Evolutionary conservation across 1,140 invertebrate genomes (phyloP).

Genomic region (Achatina immaculata): DNA sequence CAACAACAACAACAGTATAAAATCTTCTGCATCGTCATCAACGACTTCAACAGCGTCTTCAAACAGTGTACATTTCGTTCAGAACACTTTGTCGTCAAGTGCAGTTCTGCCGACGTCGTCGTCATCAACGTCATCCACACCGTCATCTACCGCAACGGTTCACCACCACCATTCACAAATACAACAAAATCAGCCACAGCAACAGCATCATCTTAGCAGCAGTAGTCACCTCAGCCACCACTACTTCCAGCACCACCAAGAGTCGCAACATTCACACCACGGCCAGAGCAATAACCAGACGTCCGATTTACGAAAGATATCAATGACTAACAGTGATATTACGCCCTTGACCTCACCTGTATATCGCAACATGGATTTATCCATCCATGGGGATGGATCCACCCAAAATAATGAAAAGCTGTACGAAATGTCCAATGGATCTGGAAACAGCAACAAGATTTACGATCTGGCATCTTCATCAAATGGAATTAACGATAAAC

Average conservation of each 20-base stretch:
- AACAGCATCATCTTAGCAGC: neutral
- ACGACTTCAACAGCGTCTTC: neutral
- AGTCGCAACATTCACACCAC: conserved; percentile 14
- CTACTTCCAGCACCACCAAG: neutral
- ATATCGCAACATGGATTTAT: neutral
- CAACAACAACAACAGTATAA: neutral
- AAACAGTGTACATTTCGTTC: neutral
- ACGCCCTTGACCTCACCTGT: conserved; percentile 11
- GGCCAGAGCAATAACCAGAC: neutral
- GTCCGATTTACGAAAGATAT: neutral
- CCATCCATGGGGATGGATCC: neutral
- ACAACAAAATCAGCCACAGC: neutral
- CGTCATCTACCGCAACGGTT: neutral
- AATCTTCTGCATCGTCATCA: neutral
- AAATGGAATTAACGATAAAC: conserved; percentile 1
- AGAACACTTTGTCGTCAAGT: conserved; percentile 1
- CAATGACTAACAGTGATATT: neutral
- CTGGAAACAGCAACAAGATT: neutral
- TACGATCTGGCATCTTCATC: neutral
- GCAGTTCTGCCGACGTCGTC: neutral
- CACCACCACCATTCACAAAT: conserved; percentile 24
- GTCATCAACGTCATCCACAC: neutral
- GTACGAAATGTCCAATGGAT: neutral
- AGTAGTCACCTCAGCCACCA: neutral
- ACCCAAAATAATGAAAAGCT: neutral